Evolutionary conservation across 1,140 invertebrate genomes (phyloP).

Genomic region (Drosophila truncata): DNA sequence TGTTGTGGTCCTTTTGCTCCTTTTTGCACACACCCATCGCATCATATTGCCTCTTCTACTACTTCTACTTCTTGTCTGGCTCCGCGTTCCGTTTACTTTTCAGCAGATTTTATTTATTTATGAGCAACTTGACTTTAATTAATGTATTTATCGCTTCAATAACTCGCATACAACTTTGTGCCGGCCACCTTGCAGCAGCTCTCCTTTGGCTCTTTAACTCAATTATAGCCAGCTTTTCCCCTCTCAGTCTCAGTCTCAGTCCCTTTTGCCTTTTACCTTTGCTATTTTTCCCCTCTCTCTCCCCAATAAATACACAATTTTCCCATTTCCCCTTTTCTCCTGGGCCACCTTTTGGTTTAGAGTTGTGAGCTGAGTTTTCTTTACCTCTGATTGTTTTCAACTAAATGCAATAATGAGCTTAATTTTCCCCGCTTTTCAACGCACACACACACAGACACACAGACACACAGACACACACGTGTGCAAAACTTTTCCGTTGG

Average conservation of each 20-base stretch:
- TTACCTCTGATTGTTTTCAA: slow-evolving; percentile 44
- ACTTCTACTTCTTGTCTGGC: slow-evolving; percentile 19
- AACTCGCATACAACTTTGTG: slow-evolving; percentile 70
- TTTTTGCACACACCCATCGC: neutral
- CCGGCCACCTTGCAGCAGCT: neutral
- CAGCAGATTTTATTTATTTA: slow-evolving; percentile 74
- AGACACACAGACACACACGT: slow-evolving; percentile 8
- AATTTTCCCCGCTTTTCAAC: slow-evolving; percentile 22
- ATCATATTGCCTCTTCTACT: neutral
- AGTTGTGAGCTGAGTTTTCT: slow-evolving; percentile 30
- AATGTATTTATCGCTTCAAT: slow-evolving; percentile 83
- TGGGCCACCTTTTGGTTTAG: slow-evolving; percentile 19
- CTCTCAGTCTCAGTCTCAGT: neutral
- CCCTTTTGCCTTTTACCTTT: neutral
- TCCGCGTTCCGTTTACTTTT: slow-evolving; percentile 55
- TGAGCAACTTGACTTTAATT: slow-evolving; percentile 81
- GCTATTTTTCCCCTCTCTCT: neutral
- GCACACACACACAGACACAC: slow-evolving; percentile 16
- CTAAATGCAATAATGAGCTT: slow-evolving; percentile 61
- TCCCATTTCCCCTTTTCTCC: neutral
- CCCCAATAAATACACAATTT: neutral
- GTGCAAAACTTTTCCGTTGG: slow-evolving; percentile 40
- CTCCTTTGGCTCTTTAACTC: slow-evolving; percentile 34
- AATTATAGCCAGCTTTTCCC: slow-evolving; percentile 31
- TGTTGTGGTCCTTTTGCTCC: neutral